Conservation (phyloP, 2,797 vertebrate genomes). For the Remorina albescens region DNA sequence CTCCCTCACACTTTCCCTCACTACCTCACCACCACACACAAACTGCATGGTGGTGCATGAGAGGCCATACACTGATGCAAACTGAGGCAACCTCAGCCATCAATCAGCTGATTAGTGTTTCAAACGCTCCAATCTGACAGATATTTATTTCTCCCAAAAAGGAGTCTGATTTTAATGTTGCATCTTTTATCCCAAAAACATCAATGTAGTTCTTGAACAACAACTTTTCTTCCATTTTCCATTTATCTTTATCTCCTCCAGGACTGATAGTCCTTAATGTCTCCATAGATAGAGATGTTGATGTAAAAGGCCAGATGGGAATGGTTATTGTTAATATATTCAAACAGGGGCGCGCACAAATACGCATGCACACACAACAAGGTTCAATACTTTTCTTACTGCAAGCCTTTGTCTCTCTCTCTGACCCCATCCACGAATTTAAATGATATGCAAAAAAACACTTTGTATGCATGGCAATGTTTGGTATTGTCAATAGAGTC, state of each 20-base stretch:
- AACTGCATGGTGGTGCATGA: too few species aligned
- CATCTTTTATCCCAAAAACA: background rate
- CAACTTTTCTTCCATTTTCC: background rate
- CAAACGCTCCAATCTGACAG: constrained; percentile 1
- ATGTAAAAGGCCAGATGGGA: background rate
- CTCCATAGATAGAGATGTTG: background rate
- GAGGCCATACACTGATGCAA: too few species aligned
- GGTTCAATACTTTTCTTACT: background rate
- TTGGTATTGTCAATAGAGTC: background rate
- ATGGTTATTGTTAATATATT: background rate
- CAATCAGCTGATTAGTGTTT: constrained; percentile 32
- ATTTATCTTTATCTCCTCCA: background rate
- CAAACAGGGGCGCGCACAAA: background rate
- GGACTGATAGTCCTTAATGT: background rate
- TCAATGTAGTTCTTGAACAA: constrained; percentile 15
- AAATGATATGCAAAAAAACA: background rate
- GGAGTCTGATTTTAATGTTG: constrained; percentile 18
- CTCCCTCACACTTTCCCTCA: background rate
- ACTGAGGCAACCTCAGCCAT: constrained; percentile 1
- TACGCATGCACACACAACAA: background rate
- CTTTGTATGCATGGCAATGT: background rate
- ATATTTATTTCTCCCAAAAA: constrained; percentile 34
- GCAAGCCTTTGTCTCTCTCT: background rate
- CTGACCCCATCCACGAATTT: background rate
- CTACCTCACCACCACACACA: constrained; percentile 14